Evolutionary conservation across 2,113 vertebrate genomes (phyloP), one percentile per base, ranked within the genome.

Genomic region (Taurulus bubalis): DNA sequence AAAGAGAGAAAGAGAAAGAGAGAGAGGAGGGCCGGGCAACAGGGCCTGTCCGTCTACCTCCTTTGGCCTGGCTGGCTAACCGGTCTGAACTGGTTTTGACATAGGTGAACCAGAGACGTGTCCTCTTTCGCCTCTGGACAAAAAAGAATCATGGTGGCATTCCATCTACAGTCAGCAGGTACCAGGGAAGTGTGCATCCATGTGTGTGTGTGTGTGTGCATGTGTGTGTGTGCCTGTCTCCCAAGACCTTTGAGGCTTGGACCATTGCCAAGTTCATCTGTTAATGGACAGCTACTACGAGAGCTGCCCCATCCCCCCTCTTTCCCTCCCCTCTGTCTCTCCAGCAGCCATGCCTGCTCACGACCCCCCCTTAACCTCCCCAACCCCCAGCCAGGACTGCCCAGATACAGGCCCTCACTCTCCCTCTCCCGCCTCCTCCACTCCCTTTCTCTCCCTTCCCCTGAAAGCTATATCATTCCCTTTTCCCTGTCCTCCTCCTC

Each of bases 251-350:
- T 96, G 92, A 96, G 94, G 95, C 94, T 95, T 98, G 97, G 97
- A 96, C 94, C 95, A 93, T 73, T 92, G 97, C 97, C 97, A 98
- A 98, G 97, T 98, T 98, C 97, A 98, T 98, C 96, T 97, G 96
- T 97, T 98, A 98, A 98, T 97, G 97, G 97, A 97, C 96, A 97
- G 95, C 95, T 95, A 93, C 92, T 88, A 92, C 87, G 93, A 93
- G 89, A 92, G 91, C 83, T 38, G 83, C 92, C 91, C 94, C 88
- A 69, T 82, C 91, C 91, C 89, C 86, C 87, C 84, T 75, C 64
- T 24, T 71, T 59, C 85, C 86, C 90, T 63, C 81, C 75, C 24
- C 75, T 47, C 75, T 85, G 71, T 85, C 80, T 80, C 87, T 84
- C 71, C 84, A 62, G 83, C 90, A 92, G 88, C 91, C 87, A 38